Evolutionary conservation across 2,797 vertebrate species (phyloP).

Genomic region (Syngnathus rostellatus): DNA sequence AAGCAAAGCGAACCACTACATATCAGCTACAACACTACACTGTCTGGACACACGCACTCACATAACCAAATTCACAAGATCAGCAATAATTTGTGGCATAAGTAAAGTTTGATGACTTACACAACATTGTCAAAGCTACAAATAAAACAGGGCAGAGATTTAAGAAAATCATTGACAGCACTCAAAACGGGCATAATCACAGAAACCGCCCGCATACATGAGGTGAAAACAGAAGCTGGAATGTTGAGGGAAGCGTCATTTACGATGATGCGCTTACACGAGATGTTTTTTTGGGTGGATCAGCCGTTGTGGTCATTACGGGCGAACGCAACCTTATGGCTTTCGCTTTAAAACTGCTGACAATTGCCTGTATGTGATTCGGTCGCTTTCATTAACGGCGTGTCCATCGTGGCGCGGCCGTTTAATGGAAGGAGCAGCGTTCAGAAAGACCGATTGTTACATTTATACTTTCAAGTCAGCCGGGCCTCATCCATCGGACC

Average conservation of each 20-base stretch:
- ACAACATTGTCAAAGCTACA: slow-evolving; percentile 21
- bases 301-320: slow-evolving; percentile 19
- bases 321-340: slow-evolving; percentile 47
- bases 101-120: slow-evolving; percentile 47
- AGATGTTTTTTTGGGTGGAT: slow-evolving; percentile 21
- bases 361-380: slow-evolving; percentile 14
- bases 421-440: slow-evolving; percentile 33
- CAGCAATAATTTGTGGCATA: slow-evolving; percentile 57
- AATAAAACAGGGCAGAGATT: slow-evolving; percentile 5
- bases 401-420: slow-evolving; percentile 29
- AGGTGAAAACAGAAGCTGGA: slow-evolving; percentile 56
- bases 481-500: slow-evolving; percentile 3
- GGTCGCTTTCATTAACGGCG: slow-evolving; percentile 7
- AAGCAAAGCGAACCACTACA: slow-evolving; percentile 51
- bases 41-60: slow-evolving; percentile 26
- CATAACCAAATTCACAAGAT: slow-evolving; percentile 54
- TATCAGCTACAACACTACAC: slow-evolving; percentile 55
- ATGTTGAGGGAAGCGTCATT: slow-evolving; percentile 42
- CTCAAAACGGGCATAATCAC: slow-evolving; percentile 40
- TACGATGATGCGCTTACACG: slow-evolving; percentile 29
- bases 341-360: slow-evolving; percentile 41
- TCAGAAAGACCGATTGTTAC: slow-evolving; percentile 13
- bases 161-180: slow-evolving; percentile 37
- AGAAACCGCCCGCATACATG: slow-evolving; percentile 30
- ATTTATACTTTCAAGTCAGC: slow-evolving; percentile 21